Conservation (phyloP, 2,797 vertebrate genomes). For the Crocidura indochinensis region DNA sequence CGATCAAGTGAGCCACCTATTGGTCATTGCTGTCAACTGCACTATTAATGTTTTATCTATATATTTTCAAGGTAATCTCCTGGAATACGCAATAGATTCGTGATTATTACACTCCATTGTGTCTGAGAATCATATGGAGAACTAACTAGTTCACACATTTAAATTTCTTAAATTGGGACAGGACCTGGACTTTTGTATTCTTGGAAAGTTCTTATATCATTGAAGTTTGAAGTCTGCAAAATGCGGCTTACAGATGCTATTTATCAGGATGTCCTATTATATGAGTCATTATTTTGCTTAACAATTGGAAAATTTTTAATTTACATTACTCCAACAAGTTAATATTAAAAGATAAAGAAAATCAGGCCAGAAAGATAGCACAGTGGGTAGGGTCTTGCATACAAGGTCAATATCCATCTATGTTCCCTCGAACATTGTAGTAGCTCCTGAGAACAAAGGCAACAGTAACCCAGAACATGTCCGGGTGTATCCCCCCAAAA, state of each 20-base stretch:
- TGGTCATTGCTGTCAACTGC: conserved; percentile 69
- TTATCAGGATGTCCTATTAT: conserved; percentile 3
- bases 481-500: not conserved
- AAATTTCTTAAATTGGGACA: not conserved
- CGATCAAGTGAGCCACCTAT: conserved; percentile 79
- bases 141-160: not conserved
- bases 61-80: no score
- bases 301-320: not conserved
- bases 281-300: conserved; percentile 36
- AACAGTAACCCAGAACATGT: no score
- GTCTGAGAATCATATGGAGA: conserved; percentile 22
- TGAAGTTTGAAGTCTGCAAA: not conserved
- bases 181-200: not conserved
- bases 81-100: no score
- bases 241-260: not conserved
- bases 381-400: no score
- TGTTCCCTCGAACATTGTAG: no score
- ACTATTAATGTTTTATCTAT: not conserved
- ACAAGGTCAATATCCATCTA: no score
- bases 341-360: not conserved
- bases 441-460: no score
- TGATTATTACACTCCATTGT: not conserved
- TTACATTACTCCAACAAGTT: not conserved
- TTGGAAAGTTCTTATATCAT: not conserved
- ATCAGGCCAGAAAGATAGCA: not conserved